Conservation (phyloP, 1,140 invertebrate genomes). For the Macrobrachium nipponense region DNA sequence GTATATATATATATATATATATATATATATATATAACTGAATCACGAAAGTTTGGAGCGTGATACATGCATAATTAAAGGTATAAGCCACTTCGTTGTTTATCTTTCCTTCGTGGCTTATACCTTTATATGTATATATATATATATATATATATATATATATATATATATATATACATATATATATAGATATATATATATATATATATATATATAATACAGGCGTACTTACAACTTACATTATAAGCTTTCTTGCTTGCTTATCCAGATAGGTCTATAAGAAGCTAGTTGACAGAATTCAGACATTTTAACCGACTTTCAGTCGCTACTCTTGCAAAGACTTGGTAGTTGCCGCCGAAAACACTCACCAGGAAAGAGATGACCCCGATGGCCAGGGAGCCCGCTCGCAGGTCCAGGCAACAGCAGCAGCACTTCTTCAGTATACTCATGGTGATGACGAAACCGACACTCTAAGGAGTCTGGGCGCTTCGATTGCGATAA, state of each 20-base stretch:
- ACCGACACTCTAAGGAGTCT: background rate
- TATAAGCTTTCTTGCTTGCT: background rate
- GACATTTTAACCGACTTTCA: too few relatives aligned
- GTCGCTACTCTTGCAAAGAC: background rate
- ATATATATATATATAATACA: background rate
- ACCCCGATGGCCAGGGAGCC: slow-evolving; percentile 48
- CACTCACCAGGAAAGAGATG: slow-evolving; percentile 54
- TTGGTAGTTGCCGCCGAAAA: background rate
- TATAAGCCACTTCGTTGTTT: too few relatives aligned
- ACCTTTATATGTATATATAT: too few relatives aligned
- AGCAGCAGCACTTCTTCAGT: slow-evolving; percentile 51
- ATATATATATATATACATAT: slow-evolving; percentile 9
- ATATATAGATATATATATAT: background rate
- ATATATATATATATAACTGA: background rate
- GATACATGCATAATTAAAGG: too few relatives aligned
- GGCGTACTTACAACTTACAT: background rate
- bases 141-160: background rate
- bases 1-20: slow-evolving; percentile 5
- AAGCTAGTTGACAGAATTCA: too few relatives aligned
- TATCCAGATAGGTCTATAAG: too few relatives aligned
- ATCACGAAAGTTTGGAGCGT: too few relatives aligned
- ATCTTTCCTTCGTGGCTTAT: too few relatives aligned
- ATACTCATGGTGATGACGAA: slow-evolving; percentile 25
- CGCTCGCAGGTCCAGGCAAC: slow-evolving; percentile 31
- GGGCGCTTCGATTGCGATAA: background rate